A percentile compares a stretch with the other conserved stretches of the same genome.
phyloP scores from a whole-genome alignment of 2,888 invertebrate genomes.

The Xestia rhomboidea region DNA sequence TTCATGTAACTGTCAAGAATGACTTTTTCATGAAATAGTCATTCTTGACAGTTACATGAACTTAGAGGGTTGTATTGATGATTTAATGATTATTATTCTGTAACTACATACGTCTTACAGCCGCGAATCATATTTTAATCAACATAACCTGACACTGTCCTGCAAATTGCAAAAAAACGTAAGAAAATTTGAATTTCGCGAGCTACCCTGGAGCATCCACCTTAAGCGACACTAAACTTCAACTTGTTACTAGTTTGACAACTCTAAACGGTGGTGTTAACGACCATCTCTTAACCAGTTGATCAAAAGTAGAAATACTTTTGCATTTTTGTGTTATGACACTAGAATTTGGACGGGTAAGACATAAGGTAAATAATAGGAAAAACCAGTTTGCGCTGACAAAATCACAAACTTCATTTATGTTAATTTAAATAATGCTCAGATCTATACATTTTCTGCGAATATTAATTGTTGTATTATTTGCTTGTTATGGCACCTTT shows the following conservation, averaged over 20 bases:
- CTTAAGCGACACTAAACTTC: neutral
- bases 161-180: too few species aligned
- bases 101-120: too few species aligned
- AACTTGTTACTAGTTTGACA: conserved; percentile 7
- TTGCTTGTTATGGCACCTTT: neutral
- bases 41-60: too few species aligned
- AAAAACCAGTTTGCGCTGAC: neutral
- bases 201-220: too few species aligned
- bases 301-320: neutral
- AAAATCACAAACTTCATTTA: neutral
- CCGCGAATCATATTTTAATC: too few species aligned
- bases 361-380: neutral
- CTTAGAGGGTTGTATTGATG: too few species aligned
- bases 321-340: neutral
- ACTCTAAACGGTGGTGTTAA: neutral
- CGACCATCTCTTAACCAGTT: neutral
- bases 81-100: too few species aligned
- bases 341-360: neutral
- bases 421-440: neutral
- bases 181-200: too few species aligned
- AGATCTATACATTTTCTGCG: neutral
- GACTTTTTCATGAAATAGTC: too few species aligned
- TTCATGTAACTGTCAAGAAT: too few species aligned
- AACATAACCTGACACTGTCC: too few species aligned
- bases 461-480: conserved; percentile 2